Conservation (phyloP, 2,888 invertebrate species). For the Apodemia hepburni region DNA sequence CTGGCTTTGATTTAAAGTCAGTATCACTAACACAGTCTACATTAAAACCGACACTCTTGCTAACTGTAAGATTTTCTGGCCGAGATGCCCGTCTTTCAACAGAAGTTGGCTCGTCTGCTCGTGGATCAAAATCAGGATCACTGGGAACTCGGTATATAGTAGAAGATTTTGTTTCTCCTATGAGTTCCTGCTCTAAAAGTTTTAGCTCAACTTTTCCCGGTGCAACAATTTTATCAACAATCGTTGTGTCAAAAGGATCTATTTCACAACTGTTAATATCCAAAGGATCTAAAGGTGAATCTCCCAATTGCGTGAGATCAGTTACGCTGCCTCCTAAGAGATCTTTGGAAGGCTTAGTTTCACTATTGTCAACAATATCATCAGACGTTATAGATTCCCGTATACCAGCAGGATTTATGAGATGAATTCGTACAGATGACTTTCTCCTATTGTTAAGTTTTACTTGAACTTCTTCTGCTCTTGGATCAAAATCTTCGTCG, state of each 20-base stretch:
- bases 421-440: conserved; percentile 80
- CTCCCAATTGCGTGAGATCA: conserved; percentile 84
- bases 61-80: conserved; percentile 79
- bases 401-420: conserved; percentile 82
- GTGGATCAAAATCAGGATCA: conserved; percentile 92
- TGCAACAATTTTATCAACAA: conserved; percentile 84
- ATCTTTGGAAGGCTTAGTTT: conserved; percentile 78
- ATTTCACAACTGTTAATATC: conserved; percentile 78
- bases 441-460: conserved; percentile 65
- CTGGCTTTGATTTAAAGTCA: conserved; percentile 81
- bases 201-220: conserved; percentile 90
- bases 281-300: conserved; percentile 84
- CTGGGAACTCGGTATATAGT: conserved; percentile 73
- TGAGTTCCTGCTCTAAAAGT: conserved; percentile 87
- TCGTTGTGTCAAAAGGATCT: conserved; percentile 94
- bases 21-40: conserved; percentile 73
- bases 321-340: conserved; percentile 88
- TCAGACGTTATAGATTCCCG: conserved; percentile 78
- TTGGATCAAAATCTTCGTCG: conserved; percentile 82
- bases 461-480: conserved; percentile 78
- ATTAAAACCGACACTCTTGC: conserved; percentile 76
- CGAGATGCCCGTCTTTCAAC: conserved; percentile 81
- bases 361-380: conserved; percentile 64
- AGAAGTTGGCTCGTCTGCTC: conserved; percentile 81
- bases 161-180: conserved; percentile 61